Evolutionary conservation across 1,140 invertebrate genomes (phyloP), one percentile per base, ranked within the genome.

Genomic region (Pseudomyrmex cubaensis): DNA sequence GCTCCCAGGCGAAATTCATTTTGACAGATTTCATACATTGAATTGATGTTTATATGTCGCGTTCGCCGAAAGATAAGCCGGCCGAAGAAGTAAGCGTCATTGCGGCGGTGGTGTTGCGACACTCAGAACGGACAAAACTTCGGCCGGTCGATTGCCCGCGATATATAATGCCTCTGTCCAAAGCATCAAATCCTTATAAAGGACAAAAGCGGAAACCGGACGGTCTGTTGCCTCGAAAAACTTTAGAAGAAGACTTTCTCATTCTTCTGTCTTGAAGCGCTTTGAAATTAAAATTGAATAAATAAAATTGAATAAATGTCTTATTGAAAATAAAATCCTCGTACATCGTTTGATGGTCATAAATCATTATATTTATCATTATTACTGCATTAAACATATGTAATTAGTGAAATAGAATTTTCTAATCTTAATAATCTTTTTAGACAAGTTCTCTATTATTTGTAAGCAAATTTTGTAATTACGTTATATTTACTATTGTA

Each of bases 1-100:
- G 74, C 90, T 93, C 91, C 91, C 90, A 90, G 83, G 90, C 89
- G 92, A 93, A 93, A 94, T 94, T 94, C 93, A 93, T 94, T 94
- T 94, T 94, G 93, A 94, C 93, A 94, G 93, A 94, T 94, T 94
- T 94, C 93, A 91, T 94, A 94, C 93, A 94, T 94, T 93, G 93
- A 94, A 94, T 94, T 94, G 93, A 94, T 94, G 93, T 92, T 93
- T 93, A 91, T 92, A 90, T 87, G 92, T 93, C 91, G 92, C 88
- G 90, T 90, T 92, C 90, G 90, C 89, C 91, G 90, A 89, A 90
- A 92, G 90, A 91, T 92, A 92, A 91, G 88, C 88, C 84, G 35
- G 17, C 44, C 2, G 88, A 74, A 56, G 75, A 92, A 88, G 72
- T 89, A 46, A 85, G 25, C 52, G 67, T 64, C 78, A 35, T 59